Base-by-base conservation (phyloP, 92 coral and sea anemone genomes). In the Paragorgia papillata region DNA sequence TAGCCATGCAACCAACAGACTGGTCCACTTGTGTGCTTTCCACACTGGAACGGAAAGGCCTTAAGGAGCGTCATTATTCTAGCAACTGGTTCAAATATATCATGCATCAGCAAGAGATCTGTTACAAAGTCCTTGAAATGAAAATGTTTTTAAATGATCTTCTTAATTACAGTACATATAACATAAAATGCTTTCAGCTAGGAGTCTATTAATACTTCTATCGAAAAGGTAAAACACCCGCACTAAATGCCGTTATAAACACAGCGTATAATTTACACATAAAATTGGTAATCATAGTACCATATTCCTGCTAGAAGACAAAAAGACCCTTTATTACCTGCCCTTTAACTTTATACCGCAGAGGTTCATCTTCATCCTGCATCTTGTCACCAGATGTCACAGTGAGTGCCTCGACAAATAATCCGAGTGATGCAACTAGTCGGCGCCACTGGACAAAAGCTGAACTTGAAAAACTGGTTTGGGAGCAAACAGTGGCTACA, bases 371-470 rank as follows among this genome's bases (percentile, higher is more conserved):
- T 12, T 37, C 43, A 12, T 37, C 12, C 43, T 37, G 5, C 43
- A 37, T 37, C 43, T 37, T 37, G 43, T n/a, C n/a, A n/a, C 26
- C 12, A 39, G 35, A 20, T 48, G 57, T 39, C 41, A 30, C 14
- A 67, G 53, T 19, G 43, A 67, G 15, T 33, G 57, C 21, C 58
- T 44, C 27, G 37, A 67, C n/a, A n/a, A n/a, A n/a, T n/a, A n/a
- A n/a, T n/a, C n/a, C n/a, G n/a, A n/a, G n/a, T 17, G 75, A 67
- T 24, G 24, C 41, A 15, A 30, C 44, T 40, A 67, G 75, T 18
- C 57, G 75, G 37, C 43, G 26, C 75, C 75, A 67, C 30, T 67
- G 68, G 3, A 65, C 73, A 43, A 35, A 29, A 39, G 54, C 73
- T 20, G 73, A 65, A 31, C 51, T 65, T 19, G 73, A 39, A 43